A percentile compares a stretch with the other conserved stretches of the same genome.
Evolutionary conservation across 2,888 invertebrate genomes (phyloP).

Genomic region (Euzetes globulus): DNA sequence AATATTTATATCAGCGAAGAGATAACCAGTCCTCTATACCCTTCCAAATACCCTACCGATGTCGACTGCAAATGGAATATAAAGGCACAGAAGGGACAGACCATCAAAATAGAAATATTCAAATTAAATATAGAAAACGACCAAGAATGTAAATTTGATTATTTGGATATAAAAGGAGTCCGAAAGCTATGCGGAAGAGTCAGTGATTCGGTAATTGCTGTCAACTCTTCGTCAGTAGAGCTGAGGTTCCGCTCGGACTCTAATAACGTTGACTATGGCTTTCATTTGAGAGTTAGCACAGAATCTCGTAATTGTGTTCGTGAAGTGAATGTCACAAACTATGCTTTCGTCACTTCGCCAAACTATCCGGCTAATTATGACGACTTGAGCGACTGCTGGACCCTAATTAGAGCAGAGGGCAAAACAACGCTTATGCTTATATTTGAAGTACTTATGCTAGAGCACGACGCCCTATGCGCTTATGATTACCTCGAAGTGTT

Average conservation of each 20-base stretch:
- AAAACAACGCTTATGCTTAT: conserved; percentile 38
- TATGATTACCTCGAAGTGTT: conserved; percentile 42
- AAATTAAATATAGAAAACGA: conserved; percentile 32
- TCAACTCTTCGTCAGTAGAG: conserved; percentile 38
- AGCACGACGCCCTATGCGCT: conserved; percentile 41
- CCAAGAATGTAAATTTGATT: conserved; percentile 33
- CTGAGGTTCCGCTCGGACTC: conserved; percentile 41
- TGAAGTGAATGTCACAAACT: conserved; percentile 19
- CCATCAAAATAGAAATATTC: conserved; percentile 27
- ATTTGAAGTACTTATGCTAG: conserved; percentile 40
- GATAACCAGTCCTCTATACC: conserved; percentile 24
- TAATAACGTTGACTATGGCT: conserved; percentile 40
- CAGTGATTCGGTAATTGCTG: conserved; percentile 37
- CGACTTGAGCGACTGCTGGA: conserved; percentile 43
- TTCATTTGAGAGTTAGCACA: conserved; percentile 35
- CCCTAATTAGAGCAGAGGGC: conserved; percentile 37
- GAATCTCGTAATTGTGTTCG: conserved; percentile 29
- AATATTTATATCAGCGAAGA: conserved; percentile 12
- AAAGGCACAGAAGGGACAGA: conserved; percentile 19
- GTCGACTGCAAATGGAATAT: conserved; percentile 35
- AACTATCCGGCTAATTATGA: conserved; percentile 42
- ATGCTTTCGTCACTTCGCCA: conserved; percentile 38
- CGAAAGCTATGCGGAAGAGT: conserved; percentile 39
- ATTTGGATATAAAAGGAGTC: conserved; percentile 34
- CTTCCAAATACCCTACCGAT: conserved; percentile 35